Evolutionary conservation across 2,888 invertebrate species (phyloP).

Genomic region (Idaea straminata): DNA sequence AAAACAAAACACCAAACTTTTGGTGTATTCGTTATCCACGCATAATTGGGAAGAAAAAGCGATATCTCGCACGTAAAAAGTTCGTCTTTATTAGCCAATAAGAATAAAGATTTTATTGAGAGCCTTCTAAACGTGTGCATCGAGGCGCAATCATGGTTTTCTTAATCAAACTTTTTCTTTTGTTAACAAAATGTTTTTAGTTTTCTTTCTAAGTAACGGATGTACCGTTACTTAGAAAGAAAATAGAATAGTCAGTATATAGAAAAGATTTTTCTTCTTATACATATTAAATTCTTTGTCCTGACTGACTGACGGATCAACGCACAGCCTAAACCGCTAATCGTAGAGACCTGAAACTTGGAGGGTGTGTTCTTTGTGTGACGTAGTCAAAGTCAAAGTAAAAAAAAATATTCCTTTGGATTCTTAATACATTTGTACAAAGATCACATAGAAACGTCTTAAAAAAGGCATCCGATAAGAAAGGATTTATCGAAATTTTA

Average conservation of each 20-base stretch:
- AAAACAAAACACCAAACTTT: slow-evolving; percentile 8
- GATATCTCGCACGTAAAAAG: background rate
- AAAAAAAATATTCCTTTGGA: no score
- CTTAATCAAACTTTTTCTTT: slow-evolving; percentile 23
- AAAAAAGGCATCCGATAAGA: no score
- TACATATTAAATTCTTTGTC: no score
- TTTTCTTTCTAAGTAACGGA: slow-evolving; percentile 11
- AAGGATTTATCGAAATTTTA: no score
- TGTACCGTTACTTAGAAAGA: no score
- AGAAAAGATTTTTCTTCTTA: background rate
- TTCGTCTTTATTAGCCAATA: background rate
- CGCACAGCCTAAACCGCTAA: no score
- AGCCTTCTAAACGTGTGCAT: background rate
- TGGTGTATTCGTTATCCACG: background rate
- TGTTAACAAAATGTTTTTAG: slow-evolving; percentile 17
- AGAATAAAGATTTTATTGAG: background rate
- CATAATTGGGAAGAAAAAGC: background rate
- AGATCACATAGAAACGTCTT: no score
- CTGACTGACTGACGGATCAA: no score
- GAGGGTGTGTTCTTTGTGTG: no score
- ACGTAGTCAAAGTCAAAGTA: no score
- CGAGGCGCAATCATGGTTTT: slow-evolving; percentile 15
- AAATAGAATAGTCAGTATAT: slow-evolving; percentile 20
- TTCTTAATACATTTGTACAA: no score
- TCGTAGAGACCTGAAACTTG: no score